phyloP scores from a whole-genome alignment of 2,113 vertebrate species.

The Herpailurus yagouaroundi region DNA sequence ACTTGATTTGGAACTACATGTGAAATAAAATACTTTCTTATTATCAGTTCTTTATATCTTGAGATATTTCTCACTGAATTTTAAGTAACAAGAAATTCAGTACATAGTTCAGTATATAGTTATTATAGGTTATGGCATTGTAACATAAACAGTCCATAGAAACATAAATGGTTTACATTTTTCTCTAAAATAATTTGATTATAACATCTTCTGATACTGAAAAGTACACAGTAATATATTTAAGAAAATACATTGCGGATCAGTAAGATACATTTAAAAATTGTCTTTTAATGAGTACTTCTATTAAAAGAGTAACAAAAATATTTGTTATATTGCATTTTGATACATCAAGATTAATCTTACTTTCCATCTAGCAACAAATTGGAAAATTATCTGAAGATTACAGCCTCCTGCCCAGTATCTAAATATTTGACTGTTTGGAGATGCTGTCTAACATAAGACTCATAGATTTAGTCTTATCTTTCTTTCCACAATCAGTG shows the following conservation, averaged over 20 bases:
- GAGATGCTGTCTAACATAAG: conserved; percentile 7
- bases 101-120: neutral
- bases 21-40: neutral
- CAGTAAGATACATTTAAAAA: conserved; percentile 4
- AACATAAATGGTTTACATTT: neutral
- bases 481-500: neutral
- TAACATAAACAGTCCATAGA: neutral
- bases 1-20: conserved; percentile 1
- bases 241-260: neutral
- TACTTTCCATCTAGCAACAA: neutral
- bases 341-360: conserved; percentile 14
- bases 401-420: neutral
- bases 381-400: neutral
- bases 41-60: neutral
- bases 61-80: conserved; percentile 8
- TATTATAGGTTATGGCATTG: neutral
- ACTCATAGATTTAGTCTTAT: neutral
- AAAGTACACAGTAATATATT: neutral
- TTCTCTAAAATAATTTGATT: conserved; percentile 26
- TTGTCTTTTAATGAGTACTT: conserved; percentile 5
- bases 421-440: conserved; percentile 30
- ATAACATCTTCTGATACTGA: neutral
- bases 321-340: neutral
- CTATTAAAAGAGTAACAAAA: neutral
- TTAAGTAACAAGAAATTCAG: conserved; percentile 23